Evolutionary conservation across 2,888 invertebrate genomes (phyloP), one percentile per base, ranked within the genome.

Genomic region (Polyploca ridens): DNA sequence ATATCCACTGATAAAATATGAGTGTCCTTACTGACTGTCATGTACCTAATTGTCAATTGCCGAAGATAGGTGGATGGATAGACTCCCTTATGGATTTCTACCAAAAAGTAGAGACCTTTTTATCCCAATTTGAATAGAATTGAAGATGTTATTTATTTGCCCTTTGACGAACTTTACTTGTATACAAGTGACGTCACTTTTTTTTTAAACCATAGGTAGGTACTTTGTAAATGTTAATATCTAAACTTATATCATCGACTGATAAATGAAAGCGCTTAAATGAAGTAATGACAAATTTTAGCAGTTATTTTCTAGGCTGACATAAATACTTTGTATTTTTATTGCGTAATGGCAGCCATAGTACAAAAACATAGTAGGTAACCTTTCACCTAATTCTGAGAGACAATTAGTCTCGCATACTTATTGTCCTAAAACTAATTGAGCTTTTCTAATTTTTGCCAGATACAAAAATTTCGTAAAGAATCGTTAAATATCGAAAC

Each of bases 401-500:
- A 10, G 10, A 2, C 54, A 54, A 54, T 54, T 54, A 54, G 54
- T 54, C 13, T 13, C 19, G 54, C 54, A n/a, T 19, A 54, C 19
- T 54, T n/a, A 46, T n/a, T 16, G 19, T 54, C 54, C 54, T 54
- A 54, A 54, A 19, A 19, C 54, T 54, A 54, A 54, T 54, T 19
- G 19, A 54, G 54, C 19, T 19, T 54, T 54, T 54, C 54, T 10
- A 54, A 10, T 54, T 27, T 54, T 54, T 54, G 49, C 49, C 16
- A 49, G 16, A 49, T 54, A 10, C 49, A 62, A 63, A 41, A 33
- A 71, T 76, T 75, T 73, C 73, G 69, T 64, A 75, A 73, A 71
- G 27, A 65, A 66, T 49, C 62, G 41, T 38, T n/a, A 57, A 72
- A 70, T 76, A 66, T 62, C 66, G 72, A 69, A 71, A 78, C 71